phyloP scores from a whole-genome alignment of 2,113 vertebrate species.

The Pomatostomus ruficeps region DNA sequence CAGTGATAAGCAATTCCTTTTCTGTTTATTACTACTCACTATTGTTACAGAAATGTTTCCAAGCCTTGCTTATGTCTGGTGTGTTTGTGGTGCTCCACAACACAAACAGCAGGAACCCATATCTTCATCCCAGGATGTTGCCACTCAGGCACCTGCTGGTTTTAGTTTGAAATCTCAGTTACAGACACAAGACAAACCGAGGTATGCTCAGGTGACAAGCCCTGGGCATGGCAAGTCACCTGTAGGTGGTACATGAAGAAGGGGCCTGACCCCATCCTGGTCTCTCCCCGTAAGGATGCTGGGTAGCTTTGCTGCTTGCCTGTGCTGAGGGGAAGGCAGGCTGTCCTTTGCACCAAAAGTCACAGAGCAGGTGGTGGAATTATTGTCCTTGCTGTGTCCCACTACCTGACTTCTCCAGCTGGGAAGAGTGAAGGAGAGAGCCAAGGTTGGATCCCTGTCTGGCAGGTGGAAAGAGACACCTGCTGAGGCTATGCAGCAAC shows the following conservation, averaged over 20 bases:
- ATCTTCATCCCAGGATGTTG: not conserved
- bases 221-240: not conserved
- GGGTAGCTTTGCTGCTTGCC: not conserved
- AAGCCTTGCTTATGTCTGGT: not conserved
- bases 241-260: not conserved
- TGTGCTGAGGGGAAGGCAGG: not conserved
- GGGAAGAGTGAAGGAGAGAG: not conserved
- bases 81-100: not conserved
- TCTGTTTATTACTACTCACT: not conserved
- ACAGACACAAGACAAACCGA: not conserved
- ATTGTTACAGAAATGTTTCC: not conserved
- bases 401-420: fast-evolving
- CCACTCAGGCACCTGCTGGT: not conserved
- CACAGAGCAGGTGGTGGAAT: not conserved
- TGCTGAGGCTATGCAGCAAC: not conserved
- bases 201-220: not conserved
- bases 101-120: not conserved
- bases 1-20: not conserved
- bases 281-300: not conserved
- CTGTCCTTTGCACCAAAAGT: not conserved
- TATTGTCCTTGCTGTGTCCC: not conserved
- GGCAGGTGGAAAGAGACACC: not conserved
- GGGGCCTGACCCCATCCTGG: not conserved
- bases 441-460: not conserved
- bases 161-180: not conserved